Evolutionary conservation across 2,888 invertebrate species (phyloP).

Genomic region (Polymixis flavicincta): DNA sequence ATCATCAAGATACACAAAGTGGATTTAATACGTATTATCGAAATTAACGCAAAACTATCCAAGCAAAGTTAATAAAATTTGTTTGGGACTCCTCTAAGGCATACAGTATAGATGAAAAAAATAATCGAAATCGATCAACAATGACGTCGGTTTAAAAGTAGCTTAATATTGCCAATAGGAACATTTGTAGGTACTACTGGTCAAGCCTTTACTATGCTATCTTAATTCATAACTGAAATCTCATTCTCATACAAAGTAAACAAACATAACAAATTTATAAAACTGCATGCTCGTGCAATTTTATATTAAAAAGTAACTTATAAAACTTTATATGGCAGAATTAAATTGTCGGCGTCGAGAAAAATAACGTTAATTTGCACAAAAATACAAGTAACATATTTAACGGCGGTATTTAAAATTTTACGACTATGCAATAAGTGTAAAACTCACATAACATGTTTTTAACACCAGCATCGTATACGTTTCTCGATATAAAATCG

Average conservation of each 20-base stretch:
- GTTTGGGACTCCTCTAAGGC: too few species aligned
- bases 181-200: background rate
- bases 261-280: conserved; percentile 26
- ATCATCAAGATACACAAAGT: too few species aligned
- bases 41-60: too few species aligned
- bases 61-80: too few species aligned
- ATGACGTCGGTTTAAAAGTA: background rate
- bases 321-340: conserved; percentile 46
- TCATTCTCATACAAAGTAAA: conserved; percentile 23
- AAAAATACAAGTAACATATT: conserved; percentile 61
- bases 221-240: conserved; percentile 8
- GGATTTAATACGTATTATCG: too few species aligned
- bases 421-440: conserved; percentile 67
- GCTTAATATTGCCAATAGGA: background rate
- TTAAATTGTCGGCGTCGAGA: conserved; percentile 57
- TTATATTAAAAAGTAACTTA: conserved; percentile 45
- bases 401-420: conserved; percentile 63
- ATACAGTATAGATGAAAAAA: too few species aligned
- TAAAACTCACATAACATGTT: conserved; percentile 68
- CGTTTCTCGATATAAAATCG: conserved; percentile 58
- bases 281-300: conserved; percentile 26
- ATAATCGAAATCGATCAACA: too few species aligned
- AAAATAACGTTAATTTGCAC: conserved; percentile 59
- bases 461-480: conserved; percentile 59
- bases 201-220: background rate